Base-by-base conservation (phyloP, 2,888 invertebrate genomes). In the Eurois occulta region DNA sequence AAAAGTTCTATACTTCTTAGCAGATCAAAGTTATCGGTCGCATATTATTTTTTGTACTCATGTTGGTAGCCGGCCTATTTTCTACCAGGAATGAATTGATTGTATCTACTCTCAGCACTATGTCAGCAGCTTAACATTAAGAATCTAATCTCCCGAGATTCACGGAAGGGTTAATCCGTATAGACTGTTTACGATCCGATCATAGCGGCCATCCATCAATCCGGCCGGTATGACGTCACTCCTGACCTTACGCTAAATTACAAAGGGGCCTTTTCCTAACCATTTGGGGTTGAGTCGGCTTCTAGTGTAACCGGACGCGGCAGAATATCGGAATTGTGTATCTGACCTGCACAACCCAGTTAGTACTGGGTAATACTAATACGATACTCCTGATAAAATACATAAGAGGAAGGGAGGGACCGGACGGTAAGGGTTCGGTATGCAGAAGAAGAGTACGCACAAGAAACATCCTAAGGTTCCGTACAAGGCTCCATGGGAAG, bases 161-260 rank as follows among this genome's bases (percentile, higher is more conserved):
- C 75, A 85, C 72, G 67, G 73, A 73, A 73, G 78, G 73, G 60
- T 82, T 85, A 82, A 67, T 68, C 82, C 74, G 48, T 69, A 85
- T 58, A 78, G 78, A 75, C 70, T 85, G 78, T 81, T 84, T 84
- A 85, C 83, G 83, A 79, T 81, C 72, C 79, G 74, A 83, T 86
- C 83, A 80, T 75, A 80, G 78, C 67, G 71, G 48, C 78, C 82
- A 91, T 91, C 87, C 85, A 91, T 91, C 90, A 91, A 87, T 86
- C 85, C 73, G 71, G 52, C 35, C 46, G 64, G 41, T 55, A 71
- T 81, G 79, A 84, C 80, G 84, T 88, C 85, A 86, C 78, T 43
- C 67, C 78, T 62, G 83, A 83, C 73, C 82, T 84, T 71, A 77
- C 77, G 85, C 88, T 90, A 88, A 88, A 89, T 90, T 90, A 90